Evolutionary conservation across 2,113 vertebrate genomes (phyloP).

Genomic region (Benitochromis conjunctus): DNA sequence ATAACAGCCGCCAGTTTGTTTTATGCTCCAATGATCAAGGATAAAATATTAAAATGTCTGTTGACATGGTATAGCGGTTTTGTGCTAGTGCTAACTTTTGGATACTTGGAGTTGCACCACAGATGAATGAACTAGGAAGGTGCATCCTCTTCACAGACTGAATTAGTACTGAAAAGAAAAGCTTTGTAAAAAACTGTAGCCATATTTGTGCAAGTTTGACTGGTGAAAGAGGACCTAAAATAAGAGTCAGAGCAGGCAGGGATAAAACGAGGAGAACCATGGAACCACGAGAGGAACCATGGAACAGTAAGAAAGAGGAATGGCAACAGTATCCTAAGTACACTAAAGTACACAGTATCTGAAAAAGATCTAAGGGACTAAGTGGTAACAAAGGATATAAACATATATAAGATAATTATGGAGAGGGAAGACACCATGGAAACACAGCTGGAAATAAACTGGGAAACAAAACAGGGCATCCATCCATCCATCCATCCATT

Average conservation of each 20-base stretch:
- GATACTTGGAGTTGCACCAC: background rate
- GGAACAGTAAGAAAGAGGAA: background rate
- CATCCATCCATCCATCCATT: too few species aligned
- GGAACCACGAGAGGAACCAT: background rate
- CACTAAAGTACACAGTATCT: fast-evolving
- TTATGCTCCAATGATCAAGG: background rate
- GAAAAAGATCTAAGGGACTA: background rate
- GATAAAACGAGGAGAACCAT: background rate
- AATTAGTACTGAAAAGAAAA: background rate
- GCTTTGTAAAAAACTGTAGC: background rate
- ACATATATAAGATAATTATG: background rate
- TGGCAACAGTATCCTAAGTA: background rate
- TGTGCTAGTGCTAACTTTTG: background rate
- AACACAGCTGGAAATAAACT: background rate
- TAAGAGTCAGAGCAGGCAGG: background rate
- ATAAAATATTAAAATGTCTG: background rate
- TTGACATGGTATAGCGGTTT: background rate
- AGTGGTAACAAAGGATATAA: background rate
- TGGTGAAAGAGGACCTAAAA: background rate
- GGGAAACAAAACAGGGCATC: background rate
- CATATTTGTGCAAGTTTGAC: background rate
- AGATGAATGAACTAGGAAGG: background rate
- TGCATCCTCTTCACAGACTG: background rate
- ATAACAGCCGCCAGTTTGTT: background rate
- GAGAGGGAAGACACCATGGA: background rate